phyloP scores from a whole-genome alignment of 2,888 invertebrate species.

The Lasioglossum leucozonium region DNA sequence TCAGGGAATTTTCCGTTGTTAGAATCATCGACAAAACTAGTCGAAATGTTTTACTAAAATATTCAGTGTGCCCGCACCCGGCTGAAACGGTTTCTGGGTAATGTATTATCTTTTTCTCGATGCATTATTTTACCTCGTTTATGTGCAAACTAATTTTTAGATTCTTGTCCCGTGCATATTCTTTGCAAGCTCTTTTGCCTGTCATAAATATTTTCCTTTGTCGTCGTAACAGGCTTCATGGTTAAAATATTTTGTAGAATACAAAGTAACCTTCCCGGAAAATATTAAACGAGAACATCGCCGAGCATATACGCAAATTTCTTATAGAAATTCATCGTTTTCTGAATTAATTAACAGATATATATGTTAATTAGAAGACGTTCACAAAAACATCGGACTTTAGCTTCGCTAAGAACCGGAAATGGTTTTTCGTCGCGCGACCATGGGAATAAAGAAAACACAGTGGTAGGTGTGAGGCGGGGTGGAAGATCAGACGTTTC shows the following conservation, averaged over 20 bases:
- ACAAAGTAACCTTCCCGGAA: background rate
- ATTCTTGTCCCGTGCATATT: background rate
- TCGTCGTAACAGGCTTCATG: background rate
- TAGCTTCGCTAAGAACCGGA: background rate
- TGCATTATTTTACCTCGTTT: background rate
- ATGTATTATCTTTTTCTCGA: background rate
- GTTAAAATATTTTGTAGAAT: background rate
- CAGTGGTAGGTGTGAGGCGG: background rate
- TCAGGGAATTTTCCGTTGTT: background rate
- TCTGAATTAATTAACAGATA: too few relatives aligned
- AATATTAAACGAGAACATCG: background rate
- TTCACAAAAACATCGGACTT: background rate
- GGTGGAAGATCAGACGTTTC: slow-evolving; percentile 20
- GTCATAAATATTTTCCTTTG: slow-evolving; percentile 6
- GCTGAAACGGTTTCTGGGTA: background rate
- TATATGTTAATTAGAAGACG: background rate
- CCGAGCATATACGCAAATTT: too few relatives aligned
- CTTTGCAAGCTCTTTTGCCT: background rate
- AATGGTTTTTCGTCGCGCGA: slow-evolving; percentile 20
- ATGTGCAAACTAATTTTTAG: background rate
- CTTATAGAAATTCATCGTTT: too few relatives aligned
- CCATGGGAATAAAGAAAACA: slow-evolving; percentile 34
- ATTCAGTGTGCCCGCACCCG: background rate
- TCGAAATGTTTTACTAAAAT: background rate
- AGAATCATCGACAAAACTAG: background rate